A percentile compares a stretch with the other conserved stretches of the same genome.
phyloP scores from a whole-genome alignment of 1,140 invertebrate species.

The Onthophagus taurus region DNA sequence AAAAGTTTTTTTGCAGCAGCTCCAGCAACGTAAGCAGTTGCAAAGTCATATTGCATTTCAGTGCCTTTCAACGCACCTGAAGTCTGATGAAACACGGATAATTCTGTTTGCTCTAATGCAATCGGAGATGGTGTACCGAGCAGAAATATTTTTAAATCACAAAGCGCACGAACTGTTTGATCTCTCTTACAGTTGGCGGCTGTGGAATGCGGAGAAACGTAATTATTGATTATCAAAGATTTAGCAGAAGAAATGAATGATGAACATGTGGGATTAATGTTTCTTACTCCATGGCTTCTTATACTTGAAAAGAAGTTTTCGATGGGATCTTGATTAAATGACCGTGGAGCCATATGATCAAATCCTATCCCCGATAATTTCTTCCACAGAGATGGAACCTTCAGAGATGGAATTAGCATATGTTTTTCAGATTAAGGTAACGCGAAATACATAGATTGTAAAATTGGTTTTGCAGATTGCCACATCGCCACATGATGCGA shows the following conservation, averaged over 20 bases:
- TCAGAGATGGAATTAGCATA: not conserved
- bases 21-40: conserved; percentile 7
- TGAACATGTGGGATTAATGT: conserved; percentile 15
- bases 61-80: not conserved
- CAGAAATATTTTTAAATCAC: conserved; percentile 11
- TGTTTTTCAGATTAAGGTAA: not conserved
- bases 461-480: conserved; percentile 10
- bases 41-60: conserved; percentile 2
- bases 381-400: conserved; percentile 4
- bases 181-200: conserved; percentile 16
- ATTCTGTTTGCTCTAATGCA: not conserved
- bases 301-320: conserved; percentile 16
- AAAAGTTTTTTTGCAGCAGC: not conserved
- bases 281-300: conserved; percentile 6
- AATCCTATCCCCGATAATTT: conserved; percentile 9
- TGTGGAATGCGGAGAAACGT: conserved; percentile 10
- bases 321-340: conserved; percentile 17
- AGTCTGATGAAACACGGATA: not conserved
- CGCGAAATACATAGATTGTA: conserved; percentile 11
- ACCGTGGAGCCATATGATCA: too few relatives aligned
- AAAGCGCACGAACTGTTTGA: conserved; percentile 9
- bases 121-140: too few relatives aligned
- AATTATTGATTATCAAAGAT: conserved; percentile 14
- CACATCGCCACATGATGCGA: conserved; percentile 10
- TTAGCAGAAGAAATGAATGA: conserved; percentile 11